phyloP scores from a whole-genome alignment of 2,888 invertebrate genomes.

The Hymenopus coronatus region DNA sequence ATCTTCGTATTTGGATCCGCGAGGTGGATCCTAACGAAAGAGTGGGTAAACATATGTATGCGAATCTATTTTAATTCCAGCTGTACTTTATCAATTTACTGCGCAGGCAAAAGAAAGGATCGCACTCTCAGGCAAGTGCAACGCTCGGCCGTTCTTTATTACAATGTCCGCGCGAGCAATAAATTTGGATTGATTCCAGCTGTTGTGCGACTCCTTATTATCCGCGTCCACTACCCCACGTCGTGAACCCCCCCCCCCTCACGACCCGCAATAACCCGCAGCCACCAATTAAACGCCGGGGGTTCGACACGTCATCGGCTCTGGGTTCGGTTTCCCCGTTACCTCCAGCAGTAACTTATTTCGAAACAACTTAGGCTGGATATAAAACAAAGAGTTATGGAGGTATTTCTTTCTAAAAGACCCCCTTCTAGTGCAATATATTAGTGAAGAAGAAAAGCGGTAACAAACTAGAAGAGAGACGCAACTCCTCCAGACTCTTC shows the following conservation, averaged over 20 bases:
- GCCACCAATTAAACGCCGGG: constrained; percentile 6
- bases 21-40: background rate
- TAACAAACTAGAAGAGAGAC: background rate
- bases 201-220: background rate
- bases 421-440: background rate
- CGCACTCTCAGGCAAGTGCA: background rate
- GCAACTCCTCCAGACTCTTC: background rate
- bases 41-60: background rate
- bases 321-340: background rate
- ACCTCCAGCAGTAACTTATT: background rate
- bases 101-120: background rate
- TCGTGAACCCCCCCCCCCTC: background rate
- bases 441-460: background rate
- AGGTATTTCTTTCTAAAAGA: background rate
- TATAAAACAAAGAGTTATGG: background rate
- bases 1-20: too few relatives aligned
- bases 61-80: background rate
- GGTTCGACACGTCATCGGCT: constrained; percentile 9
- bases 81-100: background rate
- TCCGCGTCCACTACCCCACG: background rate
- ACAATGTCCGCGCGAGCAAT: background rate
- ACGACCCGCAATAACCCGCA: background rate
- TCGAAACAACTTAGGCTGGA: background rate
- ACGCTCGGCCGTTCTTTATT: background rate
- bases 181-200: constrained; percentile 8